These are phyloP conservation scores for Crocallis elinguaria DNA, from an alignment of 2,888 invertebrate genomes.

Conservation along the genomic window DNA sequence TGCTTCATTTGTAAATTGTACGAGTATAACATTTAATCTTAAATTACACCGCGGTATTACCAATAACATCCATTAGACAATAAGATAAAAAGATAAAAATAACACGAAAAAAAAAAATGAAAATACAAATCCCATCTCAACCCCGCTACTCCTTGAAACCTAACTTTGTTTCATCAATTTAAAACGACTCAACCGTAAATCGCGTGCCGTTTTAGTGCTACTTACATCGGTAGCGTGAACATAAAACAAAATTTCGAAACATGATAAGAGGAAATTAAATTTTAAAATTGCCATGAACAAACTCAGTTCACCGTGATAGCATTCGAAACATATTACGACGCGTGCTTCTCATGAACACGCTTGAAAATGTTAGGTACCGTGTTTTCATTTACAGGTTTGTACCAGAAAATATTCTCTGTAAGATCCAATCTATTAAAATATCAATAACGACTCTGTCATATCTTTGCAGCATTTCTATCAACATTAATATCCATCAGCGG, in stretches of 20 bases:
- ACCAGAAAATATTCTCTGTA: not conserved
- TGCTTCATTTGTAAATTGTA: no score
- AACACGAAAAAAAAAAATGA: no score
- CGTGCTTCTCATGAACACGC: slow-evolving; percentile 42
- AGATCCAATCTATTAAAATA: not conserved
- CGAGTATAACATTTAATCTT: no score
- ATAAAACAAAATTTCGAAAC: slow-evolving; percentile 36
- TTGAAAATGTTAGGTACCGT: slow-evolving; percentile 54
- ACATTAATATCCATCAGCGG: not conserved
- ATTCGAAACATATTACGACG: slow-evolving; percentile 43
- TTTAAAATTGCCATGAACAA: slow-evolving; percentile 68
- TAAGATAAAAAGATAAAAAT: no score
- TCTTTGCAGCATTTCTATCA: slow-evolving; percentile 12
- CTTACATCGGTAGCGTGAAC: slow-evolving; percentile 38
- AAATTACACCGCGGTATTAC: no score
- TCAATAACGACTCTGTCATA: not conserved
- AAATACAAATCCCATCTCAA: not conserved
- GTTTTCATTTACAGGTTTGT: slow-evolving; percentile 49
- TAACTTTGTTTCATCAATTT: slow-evolving; percentile 20
- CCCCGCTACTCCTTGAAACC: slow-evolving; percentile 6
- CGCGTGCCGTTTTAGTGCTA: slow-evolving; percentile 34
- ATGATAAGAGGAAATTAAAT: slow-evolving; percentile 73
- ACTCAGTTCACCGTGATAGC: slow-evolving; percentile 49
- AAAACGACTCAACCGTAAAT: slow-evolving; percentile 19
- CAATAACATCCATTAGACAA: no score